Conservation (phyloP, 2,888 invertebrate species). For the Encarsia formosa region DNA sequence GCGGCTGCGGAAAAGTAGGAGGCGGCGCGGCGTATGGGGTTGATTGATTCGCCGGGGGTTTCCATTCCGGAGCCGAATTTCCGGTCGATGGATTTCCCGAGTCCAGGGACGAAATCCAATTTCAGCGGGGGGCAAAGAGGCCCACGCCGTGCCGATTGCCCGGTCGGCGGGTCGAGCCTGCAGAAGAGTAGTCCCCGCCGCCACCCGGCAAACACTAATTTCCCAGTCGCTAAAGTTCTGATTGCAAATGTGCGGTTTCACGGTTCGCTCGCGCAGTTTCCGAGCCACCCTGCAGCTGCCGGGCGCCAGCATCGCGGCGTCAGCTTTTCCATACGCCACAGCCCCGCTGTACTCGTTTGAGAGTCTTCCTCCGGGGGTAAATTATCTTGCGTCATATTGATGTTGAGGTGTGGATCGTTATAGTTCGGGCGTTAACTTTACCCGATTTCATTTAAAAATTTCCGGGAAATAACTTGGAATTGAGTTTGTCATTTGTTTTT, state of each 20-base stretch:
- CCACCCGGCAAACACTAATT: constrained; percentile 27
- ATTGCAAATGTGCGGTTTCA: constrained; percentile 39
- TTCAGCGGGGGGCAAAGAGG: constrained; percentile 6
- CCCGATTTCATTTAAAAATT: no score
- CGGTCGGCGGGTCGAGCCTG: constrained; percentile 22
- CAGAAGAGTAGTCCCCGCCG: no score
- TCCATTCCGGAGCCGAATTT: constrained; percentile 12
- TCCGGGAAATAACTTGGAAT: no score
- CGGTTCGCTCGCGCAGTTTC: constrained; percentile 15
- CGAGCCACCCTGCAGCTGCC: not conserved
- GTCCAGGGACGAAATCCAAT: constrained; percentile 17
- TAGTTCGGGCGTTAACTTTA: no score
- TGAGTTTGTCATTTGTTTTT: no score
- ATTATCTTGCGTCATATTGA: no score
- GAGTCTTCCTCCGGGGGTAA: no score
- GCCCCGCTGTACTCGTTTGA: no score
- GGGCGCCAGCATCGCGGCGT: no score
- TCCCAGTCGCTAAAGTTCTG: constrained; percentile 31
- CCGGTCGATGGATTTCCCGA: constrained; percentile 10
- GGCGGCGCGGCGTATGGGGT: no score
- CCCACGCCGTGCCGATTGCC: constrained; percentile 19
- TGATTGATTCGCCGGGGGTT: constrained; percentile 9
- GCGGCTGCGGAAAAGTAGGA: no score
- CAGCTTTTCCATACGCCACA: constrained; percentile 34
- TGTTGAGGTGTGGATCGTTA: no score